phyloP scores from a whole-genome alignment of 2,888 invertebrate genomes.

The Cantharis rustica region DNA sequence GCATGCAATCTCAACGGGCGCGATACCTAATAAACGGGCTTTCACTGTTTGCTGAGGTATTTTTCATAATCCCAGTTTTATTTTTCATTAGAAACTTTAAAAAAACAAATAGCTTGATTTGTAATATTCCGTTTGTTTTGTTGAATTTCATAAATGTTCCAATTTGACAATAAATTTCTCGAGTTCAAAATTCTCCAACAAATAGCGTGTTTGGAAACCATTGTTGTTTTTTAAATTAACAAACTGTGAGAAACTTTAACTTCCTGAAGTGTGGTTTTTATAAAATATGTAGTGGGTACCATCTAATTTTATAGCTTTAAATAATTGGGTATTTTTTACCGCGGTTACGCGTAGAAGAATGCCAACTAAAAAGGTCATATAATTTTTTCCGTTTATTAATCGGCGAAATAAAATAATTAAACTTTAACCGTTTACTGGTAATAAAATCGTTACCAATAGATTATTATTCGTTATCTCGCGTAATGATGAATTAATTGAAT shows the following conservation, averaged over 20 bases:
- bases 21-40: no score
- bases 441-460: neutral
- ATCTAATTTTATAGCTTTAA: neutral
- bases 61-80: no score
- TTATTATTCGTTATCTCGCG: neutral
- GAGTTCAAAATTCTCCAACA: neutral
- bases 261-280: neutral
- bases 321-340: neutral
- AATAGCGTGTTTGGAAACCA: neutral
- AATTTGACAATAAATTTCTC: neutral
- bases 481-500: neutral
- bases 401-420: neutral
- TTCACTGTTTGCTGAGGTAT: no score
- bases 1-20: no score
- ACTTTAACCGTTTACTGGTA: neutral
- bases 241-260: neutral
- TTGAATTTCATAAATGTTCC: neutral
- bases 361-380: neutral
- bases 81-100: no score
- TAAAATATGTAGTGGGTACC: neutral
- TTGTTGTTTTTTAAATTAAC: neutral
- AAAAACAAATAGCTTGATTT: no score
- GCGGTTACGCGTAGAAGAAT: neutral
- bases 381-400: neutral
- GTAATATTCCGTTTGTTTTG: neutral